Conservation (phyloP, 2,113 vertebrate genomes). For the Motacilla tschutschensis region DNA sequence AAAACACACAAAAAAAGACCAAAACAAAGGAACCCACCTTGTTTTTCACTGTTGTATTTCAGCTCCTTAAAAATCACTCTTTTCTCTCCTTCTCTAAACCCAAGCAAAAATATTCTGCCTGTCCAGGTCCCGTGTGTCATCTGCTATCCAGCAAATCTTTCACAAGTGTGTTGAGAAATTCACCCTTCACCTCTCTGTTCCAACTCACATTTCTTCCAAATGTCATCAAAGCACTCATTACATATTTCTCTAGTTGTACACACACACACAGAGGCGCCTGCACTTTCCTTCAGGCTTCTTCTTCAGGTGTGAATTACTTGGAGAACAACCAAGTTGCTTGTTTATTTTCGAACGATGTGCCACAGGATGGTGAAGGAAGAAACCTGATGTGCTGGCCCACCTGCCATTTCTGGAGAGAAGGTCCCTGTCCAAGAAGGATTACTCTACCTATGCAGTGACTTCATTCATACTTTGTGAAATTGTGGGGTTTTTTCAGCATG, state of each 20-base stretch:
- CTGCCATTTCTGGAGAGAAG: background rate
- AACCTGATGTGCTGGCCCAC: background rate
- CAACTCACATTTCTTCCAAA: background rate
- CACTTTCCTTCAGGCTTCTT: background rate
- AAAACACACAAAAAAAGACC: background rate
- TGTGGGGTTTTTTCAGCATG: background rate
- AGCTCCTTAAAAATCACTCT: background rate
- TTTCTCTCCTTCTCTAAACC: background rate
- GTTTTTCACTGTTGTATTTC: background rate
- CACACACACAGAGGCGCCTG: fast-evolving
- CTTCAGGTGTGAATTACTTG: fast-evolving
- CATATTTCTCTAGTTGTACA: background rate
- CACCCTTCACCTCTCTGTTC: background rate
- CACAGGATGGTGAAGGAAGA: background rate
- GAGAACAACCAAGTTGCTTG: background rate
- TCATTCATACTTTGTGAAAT: background rate
- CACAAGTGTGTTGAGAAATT: background rate
- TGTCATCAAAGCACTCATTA: background rate
- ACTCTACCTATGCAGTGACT: background rate
- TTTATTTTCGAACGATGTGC: fast-evolving
- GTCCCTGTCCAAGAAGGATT: background rate
- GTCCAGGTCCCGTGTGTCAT: background rate
- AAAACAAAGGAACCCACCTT: background rate
- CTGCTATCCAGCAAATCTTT: background rate
- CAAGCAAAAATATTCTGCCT: background rate